Percentiles rank a stretch among this genome's conserved stretches.
Evolutionary conservation across 2,797 vertebrate species (phyloP).

Genomic region (Sebastes cheni): DNA sequence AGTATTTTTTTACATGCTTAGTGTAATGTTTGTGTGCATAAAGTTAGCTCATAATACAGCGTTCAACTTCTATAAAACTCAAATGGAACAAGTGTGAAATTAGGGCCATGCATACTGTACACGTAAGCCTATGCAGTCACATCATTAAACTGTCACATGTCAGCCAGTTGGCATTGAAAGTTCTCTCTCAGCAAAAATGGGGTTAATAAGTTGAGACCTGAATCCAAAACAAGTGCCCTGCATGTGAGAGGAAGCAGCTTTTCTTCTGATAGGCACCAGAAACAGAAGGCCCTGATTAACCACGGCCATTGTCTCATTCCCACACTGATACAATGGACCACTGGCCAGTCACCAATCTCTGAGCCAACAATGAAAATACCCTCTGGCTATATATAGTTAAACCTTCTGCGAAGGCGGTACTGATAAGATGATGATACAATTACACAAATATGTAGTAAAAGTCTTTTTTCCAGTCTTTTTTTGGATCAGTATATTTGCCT

Average conservation of each 20-base stretch:
- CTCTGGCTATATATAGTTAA: background rate
- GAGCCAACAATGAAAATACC: constrained; percentile 23
- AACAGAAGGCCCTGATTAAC: constrained; percentile 35
- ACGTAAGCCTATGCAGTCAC: background rate
- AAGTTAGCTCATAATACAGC: background rate
- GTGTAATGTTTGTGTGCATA: background rate
- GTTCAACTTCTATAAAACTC: background rate
- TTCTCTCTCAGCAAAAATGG: background rate
- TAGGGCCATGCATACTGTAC: too few relatives aligned
- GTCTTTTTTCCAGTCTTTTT: background rate
- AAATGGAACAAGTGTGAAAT: background rate
- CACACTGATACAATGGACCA: constrained; percentile 52
- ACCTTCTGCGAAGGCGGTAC: background rate
- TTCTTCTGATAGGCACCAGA: constrained; percentile 30
- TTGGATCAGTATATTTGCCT: background rate
- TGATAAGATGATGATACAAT: background rate
- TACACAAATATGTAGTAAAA: background rate
- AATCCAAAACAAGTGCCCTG: constrained; percentile 14
- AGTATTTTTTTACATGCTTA: background rate
- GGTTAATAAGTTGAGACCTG: constrained; percentile 23
- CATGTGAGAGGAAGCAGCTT: constrained; percentile 54
- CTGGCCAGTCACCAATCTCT: constrained; percentile 20
- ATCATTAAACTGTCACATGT: background rate
- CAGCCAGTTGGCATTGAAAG: background rate
- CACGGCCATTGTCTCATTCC: constrained; percentile 44